phyloP scores from a whole-genome alignment of 2,888 invertebrate genomes.

The Stegana nigrithorax region DNA sequence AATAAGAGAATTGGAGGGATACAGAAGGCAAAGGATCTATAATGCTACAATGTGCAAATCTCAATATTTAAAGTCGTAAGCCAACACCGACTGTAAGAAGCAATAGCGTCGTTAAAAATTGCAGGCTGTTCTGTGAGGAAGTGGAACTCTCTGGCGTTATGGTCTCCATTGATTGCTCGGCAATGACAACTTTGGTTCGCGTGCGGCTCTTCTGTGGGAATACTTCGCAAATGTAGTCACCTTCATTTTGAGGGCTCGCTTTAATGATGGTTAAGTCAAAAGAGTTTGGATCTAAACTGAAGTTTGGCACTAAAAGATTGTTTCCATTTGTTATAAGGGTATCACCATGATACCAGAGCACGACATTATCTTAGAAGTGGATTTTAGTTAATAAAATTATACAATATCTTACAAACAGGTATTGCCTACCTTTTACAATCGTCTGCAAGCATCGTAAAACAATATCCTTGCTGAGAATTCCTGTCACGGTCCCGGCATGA shows the following conservation, averaged over 20 bases:
- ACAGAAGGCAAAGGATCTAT: constrained; percentile 15
- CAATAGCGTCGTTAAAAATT: constrained; percentile 13
- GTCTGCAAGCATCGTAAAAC: constrained; percentile 34
- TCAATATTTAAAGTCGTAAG: constrained; percentile 16
- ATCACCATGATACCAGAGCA: constrained; percentile 48
- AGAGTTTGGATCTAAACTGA: constrained; percentile 35
- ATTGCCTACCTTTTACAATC: constrained; percentile 28
- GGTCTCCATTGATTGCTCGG: constrained; percentile 43
- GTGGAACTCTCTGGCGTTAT: constrained; percentile 54
- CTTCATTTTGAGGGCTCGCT: constrained; percentile 44
- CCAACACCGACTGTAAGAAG: constrained; percentile 13
- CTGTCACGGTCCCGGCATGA: constrained; percentile 25
- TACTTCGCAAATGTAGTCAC: constrained; percentile 48
- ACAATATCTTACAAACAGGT: not conserved
- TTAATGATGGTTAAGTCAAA: constrained; percentile 49
- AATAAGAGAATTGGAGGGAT: not conserved
- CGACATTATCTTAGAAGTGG: constrained; percentile 29
- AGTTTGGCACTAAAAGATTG: constrained; percentile 39
- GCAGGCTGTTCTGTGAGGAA: constrained; percentile 36
- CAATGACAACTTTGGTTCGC: not conserved
- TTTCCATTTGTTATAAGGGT: constrained; percentile 40
- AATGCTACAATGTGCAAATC: no score
- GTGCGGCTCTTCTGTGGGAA: constrained; percentile 37
- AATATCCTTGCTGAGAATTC: constrained; percentile 41
- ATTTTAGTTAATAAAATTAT: not conserved